Evolutionary conservation across 2,797 vertebrate genomes (phyloP), one percentile per base, ranked within the genome.

Genomic region (Taeniopygia guttata): DNA sequence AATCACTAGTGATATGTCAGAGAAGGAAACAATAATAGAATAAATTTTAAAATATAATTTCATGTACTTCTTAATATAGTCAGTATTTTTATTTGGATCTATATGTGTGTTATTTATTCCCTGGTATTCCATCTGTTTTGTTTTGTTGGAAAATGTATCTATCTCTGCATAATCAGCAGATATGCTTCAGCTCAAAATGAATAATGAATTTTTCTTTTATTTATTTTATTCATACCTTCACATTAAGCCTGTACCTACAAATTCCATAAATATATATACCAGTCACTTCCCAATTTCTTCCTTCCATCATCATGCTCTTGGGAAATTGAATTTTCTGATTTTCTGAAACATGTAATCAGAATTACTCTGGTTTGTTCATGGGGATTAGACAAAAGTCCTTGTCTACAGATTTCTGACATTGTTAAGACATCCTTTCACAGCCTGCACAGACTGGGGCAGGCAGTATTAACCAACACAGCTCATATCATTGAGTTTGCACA

Each of bases 1-100:
- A 73, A 7, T 0, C 11, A 46, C 3, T 20, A 63, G 7, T 34
- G 34, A 46, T 42, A 38, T 4, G 5, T 2, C 16, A 36, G 4
- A 34, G 9, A 92, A 70, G 25, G 34, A 86, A 77, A 36, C 11
- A 60, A 29, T 32, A 66, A 25, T 10, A 4, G 1, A 74, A 77
- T 55, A 32, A 2, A 23, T 29, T 83, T 73, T 51, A 4, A 40
- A 68, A 76, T 69, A 9, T 34, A 38, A 56, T 89, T 73, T 84
- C 18, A 27, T 21, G 7, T n/a, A 14, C 2, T 40, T 75, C 68
- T 30, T 8, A 16, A 55, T 73, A 34, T 58, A 58, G 20, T 36
- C 80, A n/a, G 8, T 49, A 60, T 72, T 89, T 93, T 67, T 69
- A 34, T 87, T 78, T 36, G 10, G 2, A 9, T 16, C 9, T 59